Base-by-base conservation (phyloP, 2,113 vertebrate species). In the Centropus bengalensis region DNA sequence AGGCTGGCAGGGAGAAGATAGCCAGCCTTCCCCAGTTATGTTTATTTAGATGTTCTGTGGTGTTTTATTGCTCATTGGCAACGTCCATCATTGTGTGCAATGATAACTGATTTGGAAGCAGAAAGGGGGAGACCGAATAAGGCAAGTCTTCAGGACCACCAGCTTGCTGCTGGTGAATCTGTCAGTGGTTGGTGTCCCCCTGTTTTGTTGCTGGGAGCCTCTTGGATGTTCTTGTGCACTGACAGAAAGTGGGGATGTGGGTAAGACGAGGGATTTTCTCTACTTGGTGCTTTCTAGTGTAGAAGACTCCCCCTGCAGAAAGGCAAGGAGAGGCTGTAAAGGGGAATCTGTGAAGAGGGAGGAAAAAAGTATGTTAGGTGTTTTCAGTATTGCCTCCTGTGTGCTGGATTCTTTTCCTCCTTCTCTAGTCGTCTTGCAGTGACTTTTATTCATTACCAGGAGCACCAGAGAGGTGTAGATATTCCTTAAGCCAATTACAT, bases 61-160 rank as follows among this genome's bases (percentile, higher is more conserved):
- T 8, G 13, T 52, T 95, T 73, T 91, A 91, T 96, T 93, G 91
- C 96, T 95, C 87, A 85, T n/a, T 44, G 33, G n/a, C 87, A 59
- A 8, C 0, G 2, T 81, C 70, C 0, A 0, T 94, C 89, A 73
- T 68, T 62, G 36, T 10, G 10, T 86, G 5, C 51, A 78, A 81
- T 0, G 63, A 44, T 80, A 95, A 81, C 77, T 78, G 58, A 76
- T 82, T 89, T 58, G 82, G 82, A 90, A 75, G 66, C 63, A 82
- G 86, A 70, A 86, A 62, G n/a, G 42, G 67, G 59, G 63, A 84
- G 73, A 58, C 21, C 47, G 82, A 82, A 22, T 42, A 68, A 91
- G 74, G 36, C 36, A 36, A 9, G 60, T 90, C 79, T 74, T 92
- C 80, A 86, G 59, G 87, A 23, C 55, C 67, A 36, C 91, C 76